These are phyloP conservation scores for Patella depressa DNA, from an alignment of 2,888 invertebrate species.

Conservation along the genomic window DNA sequence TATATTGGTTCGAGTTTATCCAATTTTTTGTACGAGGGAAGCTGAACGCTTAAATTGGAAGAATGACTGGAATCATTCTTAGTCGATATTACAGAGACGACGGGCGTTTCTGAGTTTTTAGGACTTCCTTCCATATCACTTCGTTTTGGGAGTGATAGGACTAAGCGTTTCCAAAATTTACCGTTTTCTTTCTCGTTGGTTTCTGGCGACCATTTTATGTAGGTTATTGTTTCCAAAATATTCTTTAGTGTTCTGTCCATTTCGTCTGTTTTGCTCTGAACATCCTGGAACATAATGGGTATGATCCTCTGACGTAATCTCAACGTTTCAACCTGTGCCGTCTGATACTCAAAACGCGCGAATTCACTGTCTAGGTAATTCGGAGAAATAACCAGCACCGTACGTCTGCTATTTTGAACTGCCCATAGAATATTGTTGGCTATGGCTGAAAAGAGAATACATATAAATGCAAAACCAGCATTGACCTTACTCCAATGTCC, in stretches of 20 bases:
- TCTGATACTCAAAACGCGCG: constrained; percentile 59
- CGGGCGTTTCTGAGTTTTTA: too few species aligned
- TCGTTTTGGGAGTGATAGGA: constrained; percentile 55
- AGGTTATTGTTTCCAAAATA: constrained; percentile 54
- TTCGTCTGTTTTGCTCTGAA: constrained; percentile 31
- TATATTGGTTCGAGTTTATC: too few species aligned
- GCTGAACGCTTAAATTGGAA: too few species aligned
- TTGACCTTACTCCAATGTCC: too few species aligned
- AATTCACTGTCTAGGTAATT: constrained; percentile 55
- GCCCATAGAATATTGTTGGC: constrained; percentile 60
- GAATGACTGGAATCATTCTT: too few species aligned
- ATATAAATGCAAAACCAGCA: too few species aligned
- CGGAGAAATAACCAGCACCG: constrained; percentile 56
- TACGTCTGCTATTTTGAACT: constrained; percentile 54
- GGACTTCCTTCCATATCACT: constrained; percentile 22
- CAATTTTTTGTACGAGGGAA: too few species aligned
- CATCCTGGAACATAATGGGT: constrained; percentile 54
- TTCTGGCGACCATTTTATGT: constrained; percentile 50
- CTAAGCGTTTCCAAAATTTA: constrained; percentile 56
- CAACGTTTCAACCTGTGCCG: constrained; percentile 59
- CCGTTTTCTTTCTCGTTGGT: constrained; percentile 32
- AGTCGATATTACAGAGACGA: too few species aligned
- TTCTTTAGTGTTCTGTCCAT: constrained; percentile 51
- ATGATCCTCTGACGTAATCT: constrained; percentile 56
- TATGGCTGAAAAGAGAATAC: constrained; percentile 44